Evolutionary conservation across 92 coral and sea anemone species (phyloP), one percentile per base, ranked within the genome.

Genomic region (Paragorgia papillata): DNA sequence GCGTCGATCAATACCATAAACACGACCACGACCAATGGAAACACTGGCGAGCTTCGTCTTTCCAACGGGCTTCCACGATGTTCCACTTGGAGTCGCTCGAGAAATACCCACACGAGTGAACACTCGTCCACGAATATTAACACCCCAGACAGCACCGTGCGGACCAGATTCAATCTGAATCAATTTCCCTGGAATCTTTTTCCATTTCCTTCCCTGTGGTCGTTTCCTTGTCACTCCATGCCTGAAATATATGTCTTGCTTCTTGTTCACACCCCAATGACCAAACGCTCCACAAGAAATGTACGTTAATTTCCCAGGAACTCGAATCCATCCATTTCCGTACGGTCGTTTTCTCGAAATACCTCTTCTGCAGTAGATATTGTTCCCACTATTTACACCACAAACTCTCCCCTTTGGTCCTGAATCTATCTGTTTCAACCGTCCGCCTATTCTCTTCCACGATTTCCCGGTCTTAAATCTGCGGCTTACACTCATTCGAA

Each of bases 361-460:
- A 0, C 75, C 80, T 14, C 20, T 78, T 2, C 85, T 68, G 74
- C 58, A 64, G 58, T 62, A 82, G 24, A 82, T 66, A 20, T 61
- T 19, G 13, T 48, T 28, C 26, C 50, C 1, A 33, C 54, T 74
- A 44, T 54, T 82, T 34, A 82, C 81, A 17, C 85, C 85, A 68
- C 85, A 82, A 14, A 82, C 66, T 17, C 58, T 64, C 3, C 85
- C 85, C 14, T 53, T 27, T 0, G 85, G 81, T 25, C 85, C 85
- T 21, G 80, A 73, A 50, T 82, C 85, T 0, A 82, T 64, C 34
- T 82, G 80, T 26, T 62, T 74, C 8, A 82, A 69, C 15, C 55
- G 2, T 8, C 73, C 73, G 22, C 12, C 28, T 24, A 43, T 46
- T 25, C 39, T 21, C 44, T 0, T 14, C 55, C 55, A 66, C 0